These are phyloP conservation scores for Leptinotarsa haldemani DNA, from an alignment of 2,888 invertebrate species.

Conservation along the genomic window DNA sequence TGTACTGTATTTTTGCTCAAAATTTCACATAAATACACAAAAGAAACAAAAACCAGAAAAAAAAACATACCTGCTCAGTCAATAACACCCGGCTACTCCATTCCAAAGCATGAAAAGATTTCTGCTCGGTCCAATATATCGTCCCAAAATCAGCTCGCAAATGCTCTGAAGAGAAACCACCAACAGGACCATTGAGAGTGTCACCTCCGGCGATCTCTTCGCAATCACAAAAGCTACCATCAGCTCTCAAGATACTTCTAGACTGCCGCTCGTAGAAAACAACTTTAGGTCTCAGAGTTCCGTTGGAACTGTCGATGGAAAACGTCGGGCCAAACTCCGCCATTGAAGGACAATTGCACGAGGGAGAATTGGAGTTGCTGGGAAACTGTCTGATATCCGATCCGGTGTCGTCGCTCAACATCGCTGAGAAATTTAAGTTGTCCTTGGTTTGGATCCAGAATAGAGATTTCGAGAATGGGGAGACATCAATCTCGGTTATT, in stretches of 20 bases:
- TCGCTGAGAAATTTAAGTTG: conserved; percentile 72
- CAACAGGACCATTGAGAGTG: conserved; percentile 39
- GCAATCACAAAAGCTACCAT: conserved; percentile 77
- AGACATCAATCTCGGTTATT: conserved; percentile 77
- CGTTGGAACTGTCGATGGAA: conserved; percentile 76
- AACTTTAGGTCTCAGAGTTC: conserved; percentile 67
- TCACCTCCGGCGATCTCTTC: conserved; percentile 66
- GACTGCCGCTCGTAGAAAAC: conserved; percentile 76
- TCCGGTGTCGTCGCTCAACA: conserved; percentile 74
- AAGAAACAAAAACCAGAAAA: background rate
- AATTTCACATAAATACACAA: too few relatives aligned
- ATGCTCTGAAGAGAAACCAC: conserved; percentile 72
- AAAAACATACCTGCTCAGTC: conserved; percentile 58
- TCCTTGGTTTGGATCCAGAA: conserved; percentile 81
- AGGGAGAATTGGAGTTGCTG: conserved; percentile 48
- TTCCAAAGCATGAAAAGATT: conserved; percentile 73
- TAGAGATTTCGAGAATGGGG: conserved; percentile 79
- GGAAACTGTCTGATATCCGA: conserved; percentile 71
- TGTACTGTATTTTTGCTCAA: too few relatives aligned
- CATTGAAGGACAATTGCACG: conserved; percentile 76
- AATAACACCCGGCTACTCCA: conserved; percentile 61
- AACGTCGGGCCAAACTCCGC: conserved; percentile 74
- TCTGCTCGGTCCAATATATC: conserved; percentile 80
- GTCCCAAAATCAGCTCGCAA: conserved; percentile 78
- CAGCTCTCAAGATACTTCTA: conserved; percentile 73